Evolutionary conservation across 2,888 invertebrate genomes (phyloP).

Genomic region (Macrosiphum euphorbiae): DNA sequence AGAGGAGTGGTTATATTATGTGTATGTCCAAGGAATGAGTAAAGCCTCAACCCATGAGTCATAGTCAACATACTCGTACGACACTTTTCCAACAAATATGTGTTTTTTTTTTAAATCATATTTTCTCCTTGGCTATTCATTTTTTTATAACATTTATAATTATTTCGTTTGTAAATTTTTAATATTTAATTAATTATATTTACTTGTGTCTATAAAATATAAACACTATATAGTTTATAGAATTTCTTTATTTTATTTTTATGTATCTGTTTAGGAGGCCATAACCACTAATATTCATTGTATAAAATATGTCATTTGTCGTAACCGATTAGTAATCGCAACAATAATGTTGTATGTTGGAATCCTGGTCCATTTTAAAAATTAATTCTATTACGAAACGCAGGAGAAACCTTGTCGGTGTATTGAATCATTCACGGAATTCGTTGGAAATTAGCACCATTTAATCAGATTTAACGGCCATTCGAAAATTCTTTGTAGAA

Average conservation of each 20-base stretch:
- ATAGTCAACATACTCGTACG: conserved; percentile 12
- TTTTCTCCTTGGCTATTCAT: conserved; percentile 16
- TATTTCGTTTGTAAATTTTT: not conserved
- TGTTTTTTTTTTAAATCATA: conserved; percentile 24
- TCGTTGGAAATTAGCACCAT: conserved; percentile 43
- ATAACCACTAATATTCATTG: conserved; percentile 6
- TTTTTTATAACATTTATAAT: not conserved
- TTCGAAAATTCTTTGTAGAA: conserved; percentile 1
- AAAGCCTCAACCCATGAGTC: conserved; percentile 43
- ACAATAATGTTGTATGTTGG: conserved; percentile 45
- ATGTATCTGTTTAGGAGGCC: not conserved
- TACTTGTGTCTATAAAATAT: not conserved
- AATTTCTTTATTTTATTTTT: conserved; percentile 8
- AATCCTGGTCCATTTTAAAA: conserved; percentile 54
- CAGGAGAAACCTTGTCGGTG: conserved; percentile 52
- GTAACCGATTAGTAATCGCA: conserved; percentile 54
- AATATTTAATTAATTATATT: not conserved
- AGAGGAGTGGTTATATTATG: conserved; percentile 28
- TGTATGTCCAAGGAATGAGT: conserved; percentile 48
- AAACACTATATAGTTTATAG: not conserved
- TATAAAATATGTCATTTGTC: conserved; percentile 32
- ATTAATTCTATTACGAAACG: conserved; percentile 39
- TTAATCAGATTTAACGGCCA: conserved; percentile 58
- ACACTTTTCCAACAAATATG: conserved; percentile 50
- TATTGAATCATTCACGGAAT: conserved; percentile 59